Base-by-base conservation (phyloP, 1,140 invertebrate species). In the Phenacoccus solenopsis region DNA sequence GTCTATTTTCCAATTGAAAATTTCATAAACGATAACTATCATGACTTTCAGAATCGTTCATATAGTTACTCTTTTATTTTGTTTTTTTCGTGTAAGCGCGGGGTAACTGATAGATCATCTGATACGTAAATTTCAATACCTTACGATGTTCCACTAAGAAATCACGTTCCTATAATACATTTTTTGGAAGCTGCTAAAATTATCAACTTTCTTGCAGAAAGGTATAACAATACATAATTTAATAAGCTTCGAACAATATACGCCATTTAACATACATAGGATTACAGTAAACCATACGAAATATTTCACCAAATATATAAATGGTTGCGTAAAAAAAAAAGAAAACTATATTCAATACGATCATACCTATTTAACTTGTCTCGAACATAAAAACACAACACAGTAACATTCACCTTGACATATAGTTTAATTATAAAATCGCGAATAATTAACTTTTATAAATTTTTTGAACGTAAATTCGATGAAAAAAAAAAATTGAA, bases 111-210 rank as follows among this genome's bases (percentile, higher is more conserved):
- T 9, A 49, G 16, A 7, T 7, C 20, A n/a, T 49, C 38, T 49
- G 20, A 16, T n/a, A 49, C 38, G 38, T 49, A 32, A 16, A 9
- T 49, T 49, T 49, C 16, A 3, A 2, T 16, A 5, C 16, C 38
- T 49, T 49, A n/a, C 38, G 38, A 49, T n/a, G n/a, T n/a, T n/a
- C n/a, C n/a, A n/a, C n/a, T n/a, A n/a, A n/a, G n/a, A n/a, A n/a
- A n/a, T 49, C 38, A 49, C 38, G 38, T 49, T 49, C 38, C 38
- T 49, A 49, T 49, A 49, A 49, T 49, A 49, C 38, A 49, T 49
- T 49, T 49, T n/a, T n/a, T 49, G 38, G 38, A 49, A 49, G 38
- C 38, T 49, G 20, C 38, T 49, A 49, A 49, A 49, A 49, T 49
- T 49, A 49, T n/a, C 38, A 9, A 3, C 38, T 49, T 49, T 49